Evolutionary conservation across 2,797 vertebrate genomes (phyloP).

Genomic region (Smutsia gigantea): DNA sequence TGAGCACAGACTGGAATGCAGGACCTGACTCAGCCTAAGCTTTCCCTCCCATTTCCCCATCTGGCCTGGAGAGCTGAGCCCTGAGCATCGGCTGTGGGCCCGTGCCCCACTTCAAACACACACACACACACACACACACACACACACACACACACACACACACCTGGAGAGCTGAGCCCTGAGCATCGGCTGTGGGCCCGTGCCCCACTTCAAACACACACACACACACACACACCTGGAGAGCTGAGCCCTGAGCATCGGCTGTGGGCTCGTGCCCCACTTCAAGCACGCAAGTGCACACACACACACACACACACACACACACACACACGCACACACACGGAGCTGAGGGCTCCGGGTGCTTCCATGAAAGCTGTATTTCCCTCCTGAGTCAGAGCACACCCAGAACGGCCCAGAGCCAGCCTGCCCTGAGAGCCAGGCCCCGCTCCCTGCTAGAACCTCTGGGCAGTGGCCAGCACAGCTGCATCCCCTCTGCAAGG

Average conservation of each 20-base stretch:
- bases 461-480: slow-evolving; percentile 63
- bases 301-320: background rate
- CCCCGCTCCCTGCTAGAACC: slow-evolving; percentile 37
- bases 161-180: no score
- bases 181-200: no score
- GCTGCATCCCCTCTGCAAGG: slow-evolving; percentile 61
- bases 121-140: background rate
- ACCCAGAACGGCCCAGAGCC: slow-evolving; percentile 5
- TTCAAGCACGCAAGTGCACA: background rate
- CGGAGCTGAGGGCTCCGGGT: background rate
- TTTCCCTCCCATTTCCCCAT: background rate
- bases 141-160: background rate
- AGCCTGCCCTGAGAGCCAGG: background rate
- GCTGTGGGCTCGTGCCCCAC: background rate
- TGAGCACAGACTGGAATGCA: background rate
- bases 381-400: slow-evolving; percentile 73
- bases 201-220: no score
- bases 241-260: background rate
- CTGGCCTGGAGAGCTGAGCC: background rate
- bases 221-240: background rate
- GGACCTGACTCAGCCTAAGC: background rate
- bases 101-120: background rate
- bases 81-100: background rate
- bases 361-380: slow-evolving; percentile 64
- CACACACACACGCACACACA: background rate